Base-by-base conservation (phyloP, 2,888 invertebrate genomes). In the Sicus ferrugineus region DNA sequence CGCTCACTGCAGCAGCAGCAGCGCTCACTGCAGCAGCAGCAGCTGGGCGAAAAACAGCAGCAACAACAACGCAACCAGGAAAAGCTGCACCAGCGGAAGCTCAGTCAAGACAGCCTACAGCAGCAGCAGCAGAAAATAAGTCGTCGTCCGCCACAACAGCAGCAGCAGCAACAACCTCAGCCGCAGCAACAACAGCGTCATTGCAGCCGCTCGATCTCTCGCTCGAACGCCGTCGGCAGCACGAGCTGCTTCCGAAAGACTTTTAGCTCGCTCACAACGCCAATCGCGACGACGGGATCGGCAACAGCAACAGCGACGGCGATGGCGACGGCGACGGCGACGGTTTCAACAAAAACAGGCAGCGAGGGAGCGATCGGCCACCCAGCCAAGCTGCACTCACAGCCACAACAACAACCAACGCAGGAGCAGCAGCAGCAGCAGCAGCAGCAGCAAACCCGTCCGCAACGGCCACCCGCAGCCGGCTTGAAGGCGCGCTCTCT, bases 1-100 rank as follows among this genome's bases (percentile, higher is more conserved):
- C 69, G 23, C 21, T 16, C 7, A 26, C 34, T 5, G 30, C 31
- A 69, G 14, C 19, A 54, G n/a, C 5, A 16, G 19, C n/a, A 16
- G 34, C n/a, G n/a, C n/a, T n/a, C 11, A n/a, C 62, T 23, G 19
- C 52, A 52, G 26, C 65, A 52, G 34, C 50, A 59, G 26, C 59
- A 59, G 14, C 30, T 19, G 2, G 7, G 14, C 3, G 34, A 16
- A 6, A 1, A 16, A 23, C 34, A 59, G n/a, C 21, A 21, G 1
- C 31, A 30, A 31, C 69, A 70, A 67, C 61, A 59, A 52, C 54
- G 54, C n/a, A 61, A 67, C 6, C 61, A 30, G 3, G 54, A 64
- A n/a, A 30, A 23, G 21, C 64, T 62, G 11, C 16, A 61, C 19
- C 11, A 9, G n/a, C 69, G 31, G 16, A 59, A 38, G 26, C 34